Conservation (phyloP, 2,888 invertebrate species). For the Sinotaia quadrata region DNA sequence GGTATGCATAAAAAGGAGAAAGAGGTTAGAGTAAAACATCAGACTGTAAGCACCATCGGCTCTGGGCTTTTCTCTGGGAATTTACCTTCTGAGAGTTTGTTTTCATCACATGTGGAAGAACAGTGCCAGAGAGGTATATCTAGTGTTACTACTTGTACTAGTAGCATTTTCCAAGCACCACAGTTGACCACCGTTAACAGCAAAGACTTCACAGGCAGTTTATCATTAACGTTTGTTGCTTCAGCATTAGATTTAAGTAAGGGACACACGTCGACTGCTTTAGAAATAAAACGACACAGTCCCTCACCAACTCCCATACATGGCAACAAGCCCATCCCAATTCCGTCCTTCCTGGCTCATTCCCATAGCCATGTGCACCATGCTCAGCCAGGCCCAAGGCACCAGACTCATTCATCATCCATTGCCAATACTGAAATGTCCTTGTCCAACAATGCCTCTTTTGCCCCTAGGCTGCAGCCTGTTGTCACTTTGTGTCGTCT, state of each 20-base stretch:
- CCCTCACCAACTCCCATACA: conserved; percentile 12
- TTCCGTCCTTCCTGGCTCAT: conserved; percentile 14
- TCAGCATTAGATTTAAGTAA: background rate
- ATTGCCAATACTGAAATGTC: background rate
- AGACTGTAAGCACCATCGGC: background rate
- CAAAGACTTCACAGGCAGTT: background rate
- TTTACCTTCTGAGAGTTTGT: no score
- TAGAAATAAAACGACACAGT: background rate
- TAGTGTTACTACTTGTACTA: background rate
- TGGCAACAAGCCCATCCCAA: conserved; percentile 16
- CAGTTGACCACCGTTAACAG: no score
- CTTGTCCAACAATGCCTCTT: background rate
- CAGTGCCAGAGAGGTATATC: no score
- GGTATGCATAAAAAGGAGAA: background rate
- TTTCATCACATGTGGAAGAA: no score
- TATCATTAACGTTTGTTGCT: background rate
- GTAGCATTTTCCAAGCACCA: background rate
- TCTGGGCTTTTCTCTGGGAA: background rate
- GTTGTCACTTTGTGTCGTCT: background rate
- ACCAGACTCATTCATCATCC: background rate
- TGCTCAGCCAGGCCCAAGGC: background rate
- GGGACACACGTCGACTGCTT: background rate
- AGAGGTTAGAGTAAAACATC: background rate
- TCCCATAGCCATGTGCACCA: conserved; percentile 9
- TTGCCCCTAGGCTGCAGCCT: conserved; percentile 7